Percentiles rank a stretch among this genome's conserved stretches.
Evolutionary conservation across 2,888 invertebrate genomes (phyloP).

Genomic region (Venusia cambrica): DNA sequence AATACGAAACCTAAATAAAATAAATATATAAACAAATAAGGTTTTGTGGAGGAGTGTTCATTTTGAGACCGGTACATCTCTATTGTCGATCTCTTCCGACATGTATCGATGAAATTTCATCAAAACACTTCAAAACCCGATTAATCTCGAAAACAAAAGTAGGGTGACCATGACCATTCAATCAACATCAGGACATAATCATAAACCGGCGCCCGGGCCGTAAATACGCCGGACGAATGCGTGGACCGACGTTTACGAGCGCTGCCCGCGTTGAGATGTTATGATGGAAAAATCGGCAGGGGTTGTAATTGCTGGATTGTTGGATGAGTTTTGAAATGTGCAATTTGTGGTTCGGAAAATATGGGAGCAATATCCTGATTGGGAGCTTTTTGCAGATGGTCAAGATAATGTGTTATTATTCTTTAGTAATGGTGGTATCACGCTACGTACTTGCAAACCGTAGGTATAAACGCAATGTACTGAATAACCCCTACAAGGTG

Average conservation of each 20-base stretch:
- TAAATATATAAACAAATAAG: too few relatives aligned
- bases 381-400: slow-evolving; percentile 2
- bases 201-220: slow-evolving; percentile 67
- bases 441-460: too few relatives aligned
- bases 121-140: too few relatives aligned
- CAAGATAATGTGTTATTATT: neutral
- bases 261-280: slow-evolving; percentile 50
- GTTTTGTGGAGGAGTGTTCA: too few relatives aligned
- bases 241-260: slow-evolving; percentile 34
- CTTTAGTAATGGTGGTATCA: too few relatives aligned
- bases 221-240: slow-evolving; percentile 59
- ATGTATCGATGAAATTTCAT: slow-evolving; percentile 1
- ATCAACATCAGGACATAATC: slow-evolving; percentile 76
- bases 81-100: too few relatives aligned
- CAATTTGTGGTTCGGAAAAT: slow-evolving; percentile 8
- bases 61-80: too few relatives aligned
- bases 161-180: slow-evolving; percentile 72
- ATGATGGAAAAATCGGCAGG: slow-evolving; percentile 67
- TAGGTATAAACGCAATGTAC: too few relatives aligned
- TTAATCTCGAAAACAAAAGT: slow-evolving; percentile 28
- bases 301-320: slow-evolving; percentile 59
- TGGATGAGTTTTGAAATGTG: slow-evolving; percentile 30
- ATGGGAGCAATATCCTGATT: slow-evolving; percentile 11
- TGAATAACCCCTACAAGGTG: too few relatives aligned
- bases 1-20: too few relatives aligned